Conservation (phyloP, 2,797 vertebrate species). For the Pygocentrus nattereri region DNA sequence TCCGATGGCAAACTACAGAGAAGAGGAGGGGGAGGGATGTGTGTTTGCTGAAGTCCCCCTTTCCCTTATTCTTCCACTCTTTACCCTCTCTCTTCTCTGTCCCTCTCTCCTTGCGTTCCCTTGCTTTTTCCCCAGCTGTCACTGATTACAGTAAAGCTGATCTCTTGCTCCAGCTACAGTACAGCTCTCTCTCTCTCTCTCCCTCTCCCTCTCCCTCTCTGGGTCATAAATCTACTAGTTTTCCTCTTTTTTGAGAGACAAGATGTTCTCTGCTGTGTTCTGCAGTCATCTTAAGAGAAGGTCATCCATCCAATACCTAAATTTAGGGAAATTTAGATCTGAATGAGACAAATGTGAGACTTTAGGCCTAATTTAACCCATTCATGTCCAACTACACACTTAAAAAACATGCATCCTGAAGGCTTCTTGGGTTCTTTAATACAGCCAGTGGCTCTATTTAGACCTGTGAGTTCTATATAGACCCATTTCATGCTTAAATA, state of each 20-base stretch:
- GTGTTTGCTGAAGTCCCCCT: slow-evolving; percentile 7
- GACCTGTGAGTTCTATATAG: too few relatives aligned
- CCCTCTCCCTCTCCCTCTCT: too few relatives aligned
- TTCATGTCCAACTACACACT: too few relatives aligned
- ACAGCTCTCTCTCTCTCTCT: not conserved
- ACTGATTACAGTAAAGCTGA: slow-evolving; percentile 20
- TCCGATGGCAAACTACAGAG: not conserved
- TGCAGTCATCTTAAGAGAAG: not conserved
- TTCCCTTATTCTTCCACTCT: not conserved
- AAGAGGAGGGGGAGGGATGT: not conserved
- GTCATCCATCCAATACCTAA: too few relatives aligned
- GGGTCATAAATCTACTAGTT: not conserved
- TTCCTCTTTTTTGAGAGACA: not conserved
- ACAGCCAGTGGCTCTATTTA: too few relatives aligned
- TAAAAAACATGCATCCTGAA: too few relatives aligned
- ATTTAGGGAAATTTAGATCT: too few relatives aligned
- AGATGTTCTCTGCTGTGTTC: not conserved
- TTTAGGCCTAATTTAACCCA: too few relatives aligned
- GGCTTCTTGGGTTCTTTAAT: too few relatives aligned
- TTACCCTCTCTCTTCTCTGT: not conserved
- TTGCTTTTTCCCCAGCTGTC: not conserved
- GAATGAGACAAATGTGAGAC: too few relatives aligned
- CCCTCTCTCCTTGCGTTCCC: not conserved
- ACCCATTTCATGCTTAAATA: too few relatives aligned
- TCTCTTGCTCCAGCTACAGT: slow-evolving; percentile 21